These are phyloP conservation scores for Cerastoderma edule DNA, from an alignment of 2,888 invertebrate genomes.

Conservation along the genomic window DNA sequence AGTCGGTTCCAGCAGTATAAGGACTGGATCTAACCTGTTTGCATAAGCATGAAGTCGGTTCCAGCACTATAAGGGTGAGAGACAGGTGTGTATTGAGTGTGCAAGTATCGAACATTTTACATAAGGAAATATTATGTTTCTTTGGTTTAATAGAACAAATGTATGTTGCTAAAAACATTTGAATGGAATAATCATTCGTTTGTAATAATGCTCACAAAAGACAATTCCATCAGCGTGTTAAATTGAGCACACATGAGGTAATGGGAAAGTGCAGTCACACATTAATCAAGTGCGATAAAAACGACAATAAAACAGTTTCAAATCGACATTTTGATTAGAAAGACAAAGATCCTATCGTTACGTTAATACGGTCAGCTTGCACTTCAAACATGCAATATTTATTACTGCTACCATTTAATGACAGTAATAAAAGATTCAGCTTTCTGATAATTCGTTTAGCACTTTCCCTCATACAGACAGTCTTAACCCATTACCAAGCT, in stretches of 20 bases:
- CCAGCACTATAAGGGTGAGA: too few species aligned
- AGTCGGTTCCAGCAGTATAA: too few species aligned
- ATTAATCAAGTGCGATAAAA: not conserved
- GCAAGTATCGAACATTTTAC: too few species aligned
- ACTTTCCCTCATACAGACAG: too few species aligned
- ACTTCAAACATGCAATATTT: not conserved
- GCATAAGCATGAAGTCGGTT: too few species aligned
- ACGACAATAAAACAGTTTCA: not conserved
- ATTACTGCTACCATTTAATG: conserved; percentile 1
- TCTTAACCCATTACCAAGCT: too few species aligned
- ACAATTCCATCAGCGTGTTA: not conserved
- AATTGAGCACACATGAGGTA: not conserved
- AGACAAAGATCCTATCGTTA: not conserved
- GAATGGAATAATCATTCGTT: not conserved
- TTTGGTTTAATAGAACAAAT: too few species aligned
- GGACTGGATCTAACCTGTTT: too few species aligned
- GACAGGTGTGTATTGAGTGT: too few species aligned
- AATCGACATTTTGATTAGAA: not conserved
- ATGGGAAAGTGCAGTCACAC: not conserved
- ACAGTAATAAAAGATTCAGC: not conserved
- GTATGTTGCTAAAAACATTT: too few species aligned
- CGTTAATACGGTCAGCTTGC: not conserved
- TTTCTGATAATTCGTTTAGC: not conserved
- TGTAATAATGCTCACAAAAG: not conserved
- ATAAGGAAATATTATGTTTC: too few species aligned